Base-by-base conservation (phyloP, 2,797 vertebrate species). In the Poecile montanus region DNA sequence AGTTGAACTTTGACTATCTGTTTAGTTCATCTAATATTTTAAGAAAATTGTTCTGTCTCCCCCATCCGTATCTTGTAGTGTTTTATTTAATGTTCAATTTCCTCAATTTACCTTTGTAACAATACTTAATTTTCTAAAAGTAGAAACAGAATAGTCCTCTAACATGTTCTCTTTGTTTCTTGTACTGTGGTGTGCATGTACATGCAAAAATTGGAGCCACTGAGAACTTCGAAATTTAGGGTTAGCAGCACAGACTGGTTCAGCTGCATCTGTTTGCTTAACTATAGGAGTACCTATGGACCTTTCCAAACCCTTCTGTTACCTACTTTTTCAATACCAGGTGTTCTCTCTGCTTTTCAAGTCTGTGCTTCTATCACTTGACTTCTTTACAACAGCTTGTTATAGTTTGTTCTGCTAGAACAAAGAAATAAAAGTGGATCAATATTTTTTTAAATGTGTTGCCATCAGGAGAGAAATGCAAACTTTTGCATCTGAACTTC, bases 161-260 rank as follows among this genome's bases (percentile, higher is more conserved):
- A 32, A 27, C 4, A 32, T 8, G 8, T 25, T 53, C 13, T 0
- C 42, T 50, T 53, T 44, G 1, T n/a, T 68, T 58, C 11, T 56
- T 67, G 5, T 10, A 16, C 16, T 54, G 2, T 18, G 6, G 3
- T 44, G 32, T 29, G 2, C 5, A 5, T n/a, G 2, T 4, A 48
- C 51, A 1, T 6, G 12, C 4, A 47, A 57, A 79, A 44, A 34
- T 17, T 4, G 12, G 65, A 81, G 36, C 36, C 36, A 21, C 5
- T 36, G 30, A 18, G 13, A n/a, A 13, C 15, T 38, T 29, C 5
- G 2, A 16, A 10, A 1, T 17, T 62, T 45, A 62, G 63, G 57
- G 62, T 58, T 91, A 16, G 6, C 22, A 16, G 2, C 5, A 22
- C 57, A 32, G 26, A 42, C 32, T 42, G 7, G 11, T 21, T 42